Base-by-base conservation (phyloP, 2,113 vertebrate genomes). In the Callipepla squamata region DNA sequence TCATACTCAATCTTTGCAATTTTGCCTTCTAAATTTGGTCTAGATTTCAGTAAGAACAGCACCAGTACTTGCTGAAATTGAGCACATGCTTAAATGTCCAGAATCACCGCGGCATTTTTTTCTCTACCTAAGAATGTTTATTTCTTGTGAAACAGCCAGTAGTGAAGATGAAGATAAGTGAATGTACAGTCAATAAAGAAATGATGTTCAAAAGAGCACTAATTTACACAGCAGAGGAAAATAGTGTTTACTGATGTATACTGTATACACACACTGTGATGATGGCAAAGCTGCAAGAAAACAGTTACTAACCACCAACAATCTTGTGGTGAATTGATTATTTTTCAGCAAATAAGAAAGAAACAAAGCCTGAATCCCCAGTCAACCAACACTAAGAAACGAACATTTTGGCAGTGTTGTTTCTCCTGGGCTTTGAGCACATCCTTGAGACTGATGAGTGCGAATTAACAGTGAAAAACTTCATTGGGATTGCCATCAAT, bases 1-100 rank as follows among this genome's bases (percentile, higher is more conserved):
- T 15, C 6, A 3, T 36, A 34, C 6, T 62, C 1, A 69, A 5
- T 32, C 13, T 40, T 40, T 5, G 22, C 0, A 1, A 40, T 69
- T 85, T 57, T 23, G 3, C 13, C 1, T 57, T 76, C 19, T 53
- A 19, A 40, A 51, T 36, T 14, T 45, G 11, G 5, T 67, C 61
- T 58, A 36, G 15, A 4, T 13, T 38, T 84, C n/a, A 50, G 21
- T 28, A 70, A 63, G 9, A 70, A 44, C 32, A 82, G 4, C 44
- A 59, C 5, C 3, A 10, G 2, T 36, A 36, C 7, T 20, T 62
- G 8, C 4, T 61, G 69, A 78, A 91, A 45, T 63, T 47, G 32
- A 59, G 7, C 1, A 1, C 4, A 3, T 73, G 6, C 7, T 73
- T 77, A 42, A 32, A 23, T 21, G 8, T 40, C 70, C 48, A 11